Percentiles rank a stretch among this genome's conserved stretches.
Evolutionary conservation across 2,113 vertebrate genomes (phyloP).

Genomic region (Coptodon rendalli): DNA sequence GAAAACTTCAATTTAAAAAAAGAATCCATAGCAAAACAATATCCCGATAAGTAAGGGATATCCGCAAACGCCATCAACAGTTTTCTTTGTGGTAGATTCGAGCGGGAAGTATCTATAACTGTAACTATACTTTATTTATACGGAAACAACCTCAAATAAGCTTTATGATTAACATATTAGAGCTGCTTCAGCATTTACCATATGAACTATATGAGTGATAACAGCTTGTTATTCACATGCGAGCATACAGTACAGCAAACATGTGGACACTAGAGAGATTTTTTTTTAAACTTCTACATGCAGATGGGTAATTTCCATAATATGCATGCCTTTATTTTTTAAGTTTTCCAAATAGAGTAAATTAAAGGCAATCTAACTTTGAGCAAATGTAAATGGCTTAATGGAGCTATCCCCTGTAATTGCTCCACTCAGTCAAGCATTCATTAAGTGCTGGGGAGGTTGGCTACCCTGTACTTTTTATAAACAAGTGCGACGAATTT

Average conservation of each 20-base stretch:
- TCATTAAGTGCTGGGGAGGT: slow-evolving; percentile 34
- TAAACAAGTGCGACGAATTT: not conserved
- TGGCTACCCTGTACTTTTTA: not conserved
- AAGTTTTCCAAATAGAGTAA: slow-evolving; percentile 39
- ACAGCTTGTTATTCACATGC: not conserved
- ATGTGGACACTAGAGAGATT: not conserved
- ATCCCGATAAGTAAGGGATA: not conserved
- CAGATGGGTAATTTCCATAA: slow-evolving; percentile 28
- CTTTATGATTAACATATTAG: not conserved
- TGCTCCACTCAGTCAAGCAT: slow-evolving; percentile 51
- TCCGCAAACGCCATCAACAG: not conserved
- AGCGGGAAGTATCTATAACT: not conserved
- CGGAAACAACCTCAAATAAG: not conserved
- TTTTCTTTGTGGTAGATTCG: not conserved
- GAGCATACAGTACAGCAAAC: not conserved
- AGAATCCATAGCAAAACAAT: not conserved
- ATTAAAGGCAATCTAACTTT: slow-evolving; percentile 54
- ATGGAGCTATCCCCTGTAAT: slow-evolving; percentile 52
- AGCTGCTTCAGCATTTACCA: not conserved
- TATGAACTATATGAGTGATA: not conserved
- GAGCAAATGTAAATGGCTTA: slow-evolving; percentile 47
- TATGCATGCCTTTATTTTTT: slow-evolving; percentile 26
- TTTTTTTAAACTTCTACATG: not conserved
- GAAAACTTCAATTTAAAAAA: not conserved
- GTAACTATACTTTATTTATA: not conserved